A percentile compares a stretch with the other conserved stretches of the same genome.
Evolutionary conservation across 2,888 invertebrate genomes (phyloP).

Genomic region (Mythimna lalbum): DNA sequence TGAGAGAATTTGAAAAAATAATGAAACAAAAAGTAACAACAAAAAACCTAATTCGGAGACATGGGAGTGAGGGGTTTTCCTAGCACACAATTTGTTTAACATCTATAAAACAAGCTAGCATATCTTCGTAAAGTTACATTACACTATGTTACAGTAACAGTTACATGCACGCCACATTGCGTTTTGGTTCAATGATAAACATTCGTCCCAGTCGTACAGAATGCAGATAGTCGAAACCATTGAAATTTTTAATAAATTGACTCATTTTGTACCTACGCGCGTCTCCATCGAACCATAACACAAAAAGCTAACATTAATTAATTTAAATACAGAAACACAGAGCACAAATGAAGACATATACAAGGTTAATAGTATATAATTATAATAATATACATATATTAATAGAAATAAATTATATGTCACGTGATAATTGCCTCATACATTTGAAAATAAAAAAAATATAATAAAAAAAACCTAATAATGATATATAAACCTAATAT

Average conservation of each 20-base stretch:
- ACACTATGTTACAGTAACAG: conserved; percentile 88
- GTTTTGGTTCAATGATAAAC: conserved; percentile 89
- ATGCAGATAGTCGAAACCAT: conserved; percentile 71
- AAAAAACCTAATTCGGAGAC: conserved; percentile 80
- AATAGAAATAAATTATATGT: conserved; percentile 82
- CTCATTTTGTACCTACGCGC: conserved; percentile 71
- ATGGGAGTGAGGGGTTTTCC: conserved; percentile 85
- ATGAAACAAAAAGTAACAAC: conserved; percentile 70
- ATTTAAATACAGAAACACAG: conserved; percentile 87
- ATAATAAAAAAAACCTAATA: conserved; percentile 82
- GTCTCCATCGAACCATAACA: conserved; percentile 89
- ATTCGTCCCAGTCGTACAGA: conserved; percentile 69
- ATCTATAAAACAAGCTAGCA: conserved; percentile 90
- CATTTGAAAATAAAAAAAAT: conserved; percentile 79
- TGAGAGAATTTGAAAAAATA: conserved; percentile 71
- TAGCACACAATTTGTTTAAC: conserved; percentile 85
- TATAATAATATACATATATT: conserved; percentile 78
- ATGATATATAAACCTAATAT: conserved; percentile 90
- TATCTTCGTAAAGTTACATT: conserved; percentile 84
- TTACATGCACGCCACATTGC: conserved; percentile 89
- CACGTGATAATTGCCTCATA: conserved; percentile 91
- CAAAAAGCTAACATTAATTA: conserved; percentile 89
- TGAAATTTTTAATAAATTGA: conserved; percentile 63
- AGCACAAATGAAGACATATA: conserved; percentile 90
- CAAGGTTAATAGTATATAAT: conserved; percentile 86